Evolutionary conservation across 1,140 invertebrate genomes (phyloP), one percentile per base, ranked within the genome.

Genomic region (Phenacoccus solenopsis): DNA sequence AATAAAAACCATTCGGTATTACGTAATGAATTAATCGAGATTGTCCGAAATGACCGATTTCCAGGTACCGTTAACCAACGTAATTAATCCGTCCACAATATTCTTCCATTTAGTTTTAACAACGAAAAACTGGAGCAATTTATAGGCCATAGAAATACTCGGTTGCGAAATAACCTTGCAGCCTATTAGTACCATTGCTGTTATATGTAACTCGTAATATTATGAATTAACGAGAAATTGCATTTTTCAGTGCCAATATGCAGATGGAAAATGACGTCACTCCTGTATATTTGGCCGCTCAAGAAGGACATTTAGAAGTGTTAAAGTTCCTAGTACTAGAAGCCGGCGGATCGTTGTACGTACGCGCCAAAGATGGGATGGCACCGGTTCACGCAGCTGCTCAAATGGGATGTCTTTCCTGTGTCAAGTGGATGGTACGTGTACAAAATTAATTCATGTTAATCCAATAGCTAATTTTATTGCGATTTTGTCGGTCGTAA

Each of bases 211-310:
- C n/a, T n/a, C n/a, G n/a, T n/a, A 28, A 67, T 24, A 38, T 28
- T n/a, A 61, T 20, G 21, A 30, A 56, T 67, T 9, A 64, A 72
- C 69, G 77, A 68, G n/a, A n/a, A 49, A 49, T 49, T 49, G 13
- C 38, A 74, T 73, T 77, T 79, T 81, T 1, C 79, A 91, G 89
- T 81, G 89, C 90, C 70, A 92, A 93, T 80, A 87, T 88, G 72
- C 90, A 91, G 77, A 91, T 93, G 88, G 89, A 91, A 79, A 93
- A 92, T 80, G 90, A 91, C 78, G 90, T 91, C 69, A 93, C 90
- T 12, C 88, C 90, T n/a, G 89, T 91, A 3, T 94, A 94, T 77
- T 80, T 94, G 75, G 90, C 91, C 1, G 90, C 90, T 1, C 91
- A 94, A 80, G 89, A 90, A 76, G 90, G 91, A 4, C 90, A 93